Base-by-base conservation (phyloP, 2,113 vertebrate species). In the Todiramphus saurophagus region DNA sequence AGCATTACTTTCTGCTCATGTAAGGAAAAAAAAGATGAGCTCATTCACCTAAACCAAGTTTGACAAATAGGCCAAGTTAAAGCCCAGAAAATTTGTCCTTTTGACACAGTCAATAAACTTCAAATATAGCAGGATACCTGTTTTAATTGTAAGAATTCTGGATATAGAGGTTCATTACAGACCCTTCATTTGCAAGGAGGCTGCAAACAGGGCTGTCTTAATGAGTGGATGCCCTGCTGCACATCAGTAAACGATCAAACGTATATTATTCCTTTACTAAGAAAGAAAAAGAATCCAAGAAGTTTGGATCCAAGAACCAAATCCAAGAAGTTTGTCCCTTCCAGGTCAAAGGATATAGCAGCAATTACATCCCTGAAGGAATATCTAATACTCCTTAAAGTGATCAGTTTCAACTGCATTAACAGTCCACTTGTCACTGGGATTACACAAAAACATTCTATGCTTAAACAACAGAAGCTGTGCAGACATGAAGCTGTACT, bases 401-500 rank as follows among this genome's bases (percentile, higher is more conserved):
- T 1, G 21, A 44, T 7, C 18, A 5, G 21, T 48, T 67, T n/a
- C 25, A 78, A n/a, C 28, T 0, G 1, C 51, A 75, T 44, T 4
- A 66, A 30, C 37, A 70, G 51, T 17, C 21, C 35, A 15, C 16
- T 48, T 62, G 24, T 64, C 31, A 46, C 68, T 6, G 33, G 85
- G 23, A 41, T 37, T 39, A 31, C 66, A 94, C 10, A 37, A 46
- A n/a, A 35, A n/a, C 14, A 16, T 8, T 30, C 69, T 41, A 44
- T 1, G 16, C 16, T n/a, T 51, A 44, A 59, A 18, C 0, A 56
- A 18, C 10, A 70, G 74, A 58, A 78, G 46, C 55, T 30, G 53
- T 11, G 78, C 43, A 37, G 23, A 21, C 15, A 33, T 0, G 0
- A 56, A 53, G 50, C 37, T 93, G 51, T 50, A 98, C 99, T 94